phyloP scores from a whole-genome alignment of 2,797 vertebrate species.

The Chelon auratus region DNA sequence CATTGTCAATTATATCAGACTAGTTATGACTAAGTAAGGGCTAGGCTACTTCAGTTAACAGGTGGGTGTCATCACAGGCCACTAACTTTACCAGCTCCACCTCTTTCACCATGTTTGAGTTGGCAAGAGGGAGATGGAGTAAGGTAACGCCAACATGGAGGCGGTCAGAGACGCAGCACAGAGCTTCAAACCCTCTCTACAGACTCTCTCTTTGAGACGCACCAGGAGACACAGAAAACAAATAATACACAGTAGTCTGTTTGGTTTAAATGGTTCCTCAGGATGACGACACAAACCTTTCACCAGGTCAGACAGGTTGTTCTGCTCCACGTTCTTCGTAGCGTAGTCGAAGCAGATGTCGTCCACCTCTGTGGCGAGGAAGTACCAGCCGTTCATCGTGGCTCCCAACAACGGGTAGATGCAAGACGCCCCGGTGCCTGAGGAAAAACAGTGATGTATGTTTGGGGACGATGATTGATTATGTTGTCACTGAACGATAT shows the following conservation, averaged over 20 bases:
- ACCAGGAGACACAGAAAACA: no score
- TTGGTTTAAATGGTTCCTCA: background rate
- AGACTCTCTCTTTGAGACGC: background rate
- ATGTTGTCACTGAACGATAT: slow-evolving; percentile 21
- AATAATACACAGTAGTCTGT: background rate
- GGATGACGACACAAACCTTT: slow-evolving; percentile 86
- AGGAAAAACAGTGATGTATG: slow-evolving; percentile 32
- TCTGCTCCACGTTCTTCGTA: slow-evolving; percentile 97
- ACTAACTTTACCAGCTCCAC: no score
- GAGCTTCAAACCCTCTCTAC: no score
- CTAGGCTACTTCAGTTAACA: no score
- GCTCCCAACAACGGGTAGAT: slow-evolving; percentile 98
- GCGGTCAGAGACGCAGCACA: no score
- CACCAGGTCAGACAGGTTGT: slow-evolving; percentile 94
- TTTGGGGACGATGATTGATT: slow-evolving; percentile 30
- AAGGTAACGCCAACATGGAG: no score
- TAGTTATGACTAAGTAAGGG: no score
- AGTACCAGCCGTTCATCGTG: slow-evolving; percentile 98
- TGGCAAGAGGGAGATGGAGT: no score
- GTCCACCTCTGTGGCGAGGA: slow-evolving; percentile 98
- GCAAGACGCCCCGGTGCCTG: slow-evolving; percentile 97
- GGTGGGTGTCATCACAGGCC: no score
- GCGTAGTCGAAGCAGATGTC: slow-evolving; percentile 98
- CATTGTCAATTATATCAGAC: no score
- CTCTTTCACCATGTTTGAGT: no score